Conservation (phyloP, 2,797 vertebrate species). For the Bovichtus variegatus region DNA sequence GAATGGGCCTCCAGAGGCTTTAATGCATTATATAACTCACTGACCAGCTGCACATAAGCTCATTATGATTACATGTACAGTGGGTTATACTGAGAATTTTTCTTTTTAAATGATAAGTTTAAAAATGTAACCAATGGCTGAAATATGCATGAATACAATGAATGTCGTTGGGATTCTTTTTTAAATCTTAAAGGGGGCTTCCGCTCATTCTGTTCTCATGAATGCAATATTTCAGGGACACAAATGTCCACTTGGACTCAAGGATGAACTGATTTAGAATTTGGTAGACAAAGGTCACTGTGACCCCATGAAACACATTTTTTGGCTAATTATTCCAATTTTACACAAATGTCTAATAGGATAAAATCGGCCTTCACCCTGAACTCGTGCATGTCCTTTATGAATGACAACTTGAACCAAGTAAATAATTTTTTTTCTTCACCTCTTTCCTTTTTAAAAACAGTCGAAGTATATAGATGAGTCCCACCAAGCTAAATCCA, state of each 20-base stretch:
- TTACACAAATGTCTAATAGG: too few species aligned
- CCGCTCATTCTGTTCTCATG: too few species aligned
- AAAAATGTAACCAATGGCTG: not conserved
- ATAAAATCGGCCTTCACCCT: too few species aligned
- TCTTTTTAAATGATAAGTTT: not conserved
- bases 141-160: not conserved
- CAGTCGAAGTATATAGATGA: not conserved
- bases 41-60: not conserved
- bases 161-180: not conserved
- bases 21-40: not conserved
- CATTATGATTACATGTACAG: too few species aligned
- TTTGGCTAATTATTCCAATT: too few species aligned
- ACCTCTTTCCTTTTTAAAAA: not conserved
- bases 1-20: not conserved
- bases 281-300: too few species aligned
- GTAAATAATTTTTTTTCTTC: not conserved
- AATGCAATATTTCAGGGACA: too few species aligned
- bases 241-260: too few species aligned
- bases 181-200: too few species aligned
- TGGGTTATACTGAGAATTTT: too few species aligned
- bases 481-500: not conserved
- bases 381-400: slow-evolving; percentile 1
- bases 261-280: too few species aligned
- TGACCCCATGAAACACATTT: too few species aligned
- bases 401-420: not conserved